phyloP scores from a whole-genome alignment of 2,797 vertebrate genomes.

The Hipposideros larvatus region DNA sequence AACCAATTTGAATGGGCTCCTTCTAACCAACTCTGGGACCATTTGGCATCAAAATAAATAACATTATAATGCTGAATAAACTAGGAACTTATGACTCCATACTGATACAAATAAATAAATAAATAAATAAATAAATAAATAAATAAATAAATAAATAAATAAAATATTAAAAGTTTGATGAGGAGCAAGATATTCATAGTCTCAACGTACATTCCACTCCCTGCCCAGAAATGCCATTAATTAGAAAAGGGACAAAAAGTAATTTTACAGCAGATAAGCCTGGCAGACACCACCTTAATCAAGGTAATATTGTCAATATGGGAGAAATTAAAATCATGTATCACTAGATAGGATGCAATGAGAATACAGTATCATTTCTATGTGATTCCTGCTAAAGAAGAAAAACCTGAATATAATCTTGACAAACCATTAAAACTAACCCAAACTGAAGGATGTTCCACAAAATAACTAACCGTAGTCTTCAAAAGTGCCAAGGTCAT shows the following conservation, averaged over 20 bases:
- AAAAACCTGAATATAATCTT: neutral
- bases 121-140: neutral
- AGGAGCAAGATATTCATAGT: neutral
- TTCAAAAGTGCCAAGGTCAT: neutral
- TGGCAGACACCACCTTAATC: neutral
- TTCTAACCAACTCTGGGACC: neutral
- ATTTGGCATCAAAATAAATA: conserved; percentile 38
- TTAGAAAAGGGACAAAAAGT: conserved; percentile 18
- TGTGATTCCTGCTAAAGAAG: neutral
- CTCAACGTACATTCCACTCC: neutral
- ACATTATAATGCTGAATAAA: neutral
- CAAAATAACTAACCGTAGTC: neutral
- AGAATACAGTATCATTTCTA: neutral
- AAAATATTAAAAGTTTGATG: neutral
- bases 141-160: neutral
- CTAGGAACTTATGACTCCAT: neutral
- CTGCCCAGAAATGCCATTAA: neutral
- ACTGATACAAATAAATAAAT: neutral
- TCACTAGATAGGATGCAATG: neutral
- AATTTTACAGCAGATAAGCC: neutral
- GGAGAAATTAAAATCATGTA: conserved; percentile 18
- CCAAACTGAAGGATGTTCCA: neutral
- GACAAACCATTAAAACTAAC: neutral
- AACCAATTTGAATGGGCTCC: neutral
- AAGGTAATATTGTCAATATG: neutral